A percentile compares a stretch with the other conserved stretches of the same genome.
Conservation (phyloP, 2,113 vertebrate species). For the Haemorhous mexicanus region DNA sequence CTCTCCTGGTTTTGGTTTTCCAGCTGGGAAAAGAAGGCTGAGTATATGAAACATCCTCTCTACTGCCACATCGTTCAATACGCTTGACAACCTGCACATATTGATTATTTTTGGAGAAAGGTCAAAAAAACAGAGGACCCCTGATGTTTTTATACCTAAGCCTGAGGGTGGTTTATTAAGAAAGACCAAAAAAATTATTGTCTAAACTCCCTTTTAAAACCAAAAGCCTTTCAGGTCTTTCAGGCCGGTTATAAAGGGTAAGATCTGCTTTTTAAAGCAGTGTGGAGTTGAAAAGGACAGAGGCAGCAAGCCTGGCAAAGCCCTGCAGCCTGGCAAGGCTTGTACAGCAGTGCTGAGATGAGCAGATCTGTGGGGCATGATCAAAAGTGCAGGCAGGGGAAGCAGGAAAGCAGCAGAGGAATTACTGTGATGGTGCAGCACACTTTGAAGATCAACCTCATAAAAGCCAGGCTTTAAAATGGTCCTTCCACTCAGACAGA, state of each 20-base stretch:
- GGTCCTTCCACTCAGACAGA: neutral
- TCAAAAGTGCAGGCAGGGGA: neutral
- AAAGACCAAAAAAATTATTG: neutral
- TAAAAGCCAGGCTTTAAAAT: neutral
- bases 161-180: neutral
- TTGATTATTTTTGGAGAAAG: neutral
- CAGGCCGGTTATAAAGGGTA: neutral
- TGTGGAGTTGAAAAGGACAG: neutral
- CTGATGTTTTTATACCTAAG: neutral
- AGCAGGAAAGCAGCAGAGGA: neutral
- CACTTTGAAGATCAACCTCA: neutral
- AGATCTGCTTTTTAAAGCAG: neutral
- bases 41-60: neutral
- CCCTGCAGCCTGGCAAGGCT: neutral
- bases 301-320: neutral
- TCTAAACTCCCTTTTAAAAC: neutral
- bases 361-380: neutral
- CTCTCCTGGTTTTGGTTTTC: neutral
- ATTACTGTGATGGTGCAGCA: neutral
- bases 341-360: neutral
- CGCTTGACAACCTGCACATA: neutral
- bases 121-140: neutral
- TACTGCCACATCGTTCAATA: neutral
- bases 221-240: neutral
- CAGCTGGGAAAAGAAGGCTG: neutral